Conservation (phyloP, 2,888 invertebrate species). For the Xestobium rufovillosum region DNA sequence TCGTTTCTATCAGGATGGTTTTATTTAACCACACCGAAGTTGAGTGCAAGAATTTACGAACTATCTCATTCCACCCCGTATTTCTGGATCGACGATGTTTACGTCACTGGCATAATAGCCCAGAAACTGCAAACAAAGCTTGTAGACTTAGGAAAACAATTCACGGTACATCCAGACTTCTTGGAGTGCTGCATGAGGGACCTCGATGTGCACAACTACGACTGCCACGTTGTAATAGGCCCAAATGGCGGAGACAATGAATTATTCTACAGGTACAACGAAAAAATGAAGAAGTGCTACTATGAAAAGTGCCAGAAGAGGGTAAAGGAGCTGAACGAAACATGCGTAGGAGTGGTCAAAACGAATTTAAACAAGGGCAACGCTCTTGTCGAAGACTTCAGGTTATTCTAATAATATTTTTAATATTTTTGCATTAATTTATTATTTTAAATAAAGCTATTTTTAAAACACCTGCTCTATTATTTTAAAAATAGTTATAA, state of each 20-base stretch:
- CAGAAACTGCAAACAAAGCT: conserved; percentile 51
- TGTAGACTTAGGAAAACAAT: conserved; percentile 52
- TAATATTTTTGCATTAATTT: no score
- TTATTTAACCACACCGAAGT: conserved; percentile 64
- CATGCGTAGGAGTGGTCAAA: conserved; percentile 50
- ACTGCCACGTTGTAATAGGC: conserved; percentile 64
- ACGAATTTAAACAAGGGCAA: conserved; percentile 31
- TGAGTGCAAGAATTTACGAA: conserved; percentile 51
- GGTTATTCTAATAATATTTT: conserved; percentile 27
- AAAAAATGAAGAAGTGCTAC: conserved; percentile 54
- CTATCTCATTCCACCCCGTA: conserved; percentile 52
- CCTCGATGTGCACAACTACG: conserved; percentile 47
- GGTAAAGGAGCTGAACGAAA: conserved; percentile 46
- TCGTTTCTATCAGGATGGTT: conserved; percentile 78
- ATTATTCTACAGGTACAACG: conserved; percentile 58
- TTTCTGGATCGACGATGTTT: conserved; percentile 92
- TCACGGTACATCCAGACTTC: conserved; percentile 63
- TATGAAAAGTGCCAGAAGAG: conserved; percentile 49
- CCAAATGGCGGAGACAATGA: conserved; percentile 71
- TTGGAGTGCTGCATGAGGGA: conserved; percentile 67
- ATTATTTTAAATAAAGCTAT: no score
- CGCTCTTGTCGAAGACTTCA: conserved; percentile 28
- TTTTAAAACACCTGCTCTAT: no score
- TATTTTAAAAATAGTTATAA: no score
- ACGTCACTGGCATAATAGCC: conserved; percentile 72